A percentile compares a stretch with the other conserved stretches of the same genome.
phyloP scores from a whole-genome alignment of 2,113 vertebrate species.

The Lichenostomus cassidix region DNA sequence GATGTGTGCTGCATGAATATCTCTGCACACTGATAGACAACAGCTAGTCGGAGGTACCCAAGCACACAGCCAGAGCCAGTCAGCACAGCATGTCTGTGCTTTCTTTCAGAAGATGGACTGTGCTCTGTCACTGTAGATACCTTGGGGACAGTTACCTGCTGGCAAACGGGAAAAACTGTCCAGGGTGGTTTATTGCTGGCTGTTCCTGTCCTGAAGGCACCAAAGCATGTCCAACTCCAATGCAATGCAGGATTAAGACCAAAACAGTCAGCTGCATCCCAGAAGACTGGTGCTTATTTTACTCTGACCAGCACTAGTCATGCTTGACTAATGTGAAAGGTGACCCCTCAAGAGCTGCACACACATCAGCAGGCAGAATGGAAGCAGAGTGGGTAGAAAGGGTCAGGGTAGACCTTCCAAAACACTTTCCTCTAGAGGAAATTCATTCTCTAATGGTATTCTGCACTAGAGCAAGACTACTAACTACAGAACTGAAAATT shows the following conservation, averaged over 20 bases:
- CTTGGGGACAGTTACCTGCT: neutral
- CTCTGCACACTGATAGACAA: neutral
- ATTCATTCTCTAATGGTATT: neutral
- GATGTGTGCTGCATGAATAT: neutral
- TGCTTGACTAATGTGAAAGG: neutral
- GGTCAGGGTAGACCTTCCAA: neutral
- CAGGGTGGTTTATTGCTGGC: neutral
- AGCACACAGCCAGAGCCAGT: neutral
- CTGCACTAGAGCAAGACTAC: neutral
- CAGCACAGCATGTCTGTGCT: neutral
- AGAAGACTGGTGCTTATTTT: neutral
- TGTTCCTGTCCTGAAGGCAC: neutral
- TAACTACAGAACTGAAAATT: slow-evolving; percentile 12
- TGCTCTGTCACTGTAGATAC: neutral
- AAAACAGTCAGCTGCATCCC: neutral
- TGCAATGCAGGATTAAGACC: neutral
- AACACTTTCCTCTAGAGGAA: neutral
- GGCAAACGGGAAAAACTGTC: neutral
- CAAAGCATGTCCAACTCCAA: neutral
- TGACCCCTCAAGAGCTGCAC: neutral
- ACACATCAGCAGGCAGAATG: neutral
- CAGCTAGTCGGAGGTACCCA: neutral
- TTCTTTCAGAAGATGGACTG: neutral
- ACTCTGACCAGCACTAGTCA: neutral
- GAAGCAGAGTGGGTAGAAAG: neutral